These are phyloP conservation scores for Rhizomys pruinosus DNA, from an alignment of 2,113 vertebrate species.

Conservation along the genomic window DNA sequence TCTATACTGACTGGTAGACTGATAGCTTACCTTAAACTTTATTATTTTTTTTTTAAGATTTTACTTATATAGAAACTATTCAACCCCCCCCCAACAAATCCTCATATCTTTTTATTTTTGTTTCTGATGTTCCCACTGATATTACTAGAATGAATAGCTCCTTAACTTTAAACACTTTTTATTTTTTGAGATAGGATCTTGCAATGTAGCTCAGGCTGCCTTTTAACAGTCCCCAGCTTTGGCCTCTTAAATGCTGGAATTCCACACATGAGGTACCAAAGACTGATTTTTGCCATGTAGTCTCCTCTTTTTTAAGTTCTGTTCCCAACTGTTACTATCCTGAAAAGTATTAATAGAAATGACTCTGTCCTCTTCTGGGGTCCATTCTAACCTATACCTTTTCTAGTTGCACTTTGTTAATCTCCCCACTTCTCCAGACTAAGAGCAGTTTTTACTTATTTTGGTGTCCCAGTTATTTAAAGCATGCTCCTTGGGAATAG, in stretches of 20 bases:
- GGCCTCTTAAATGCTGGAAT: neutral
- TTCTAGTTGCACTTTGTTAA: slow-evolving; percentile 4
- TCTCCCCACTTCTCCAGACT: neutral
- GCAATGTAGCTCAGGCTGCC: neutral
- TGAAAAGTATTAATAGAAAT: neutral
- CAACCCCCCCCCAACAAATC: neutral
- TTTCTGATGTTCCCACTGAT: no score
- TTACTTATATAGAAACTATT: neutral
- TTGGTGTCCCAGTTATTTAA: neutral
- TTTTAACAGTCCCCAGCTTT: neutral
- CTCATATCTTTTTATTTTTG: neutral
- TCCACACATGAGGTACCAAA: neutral
- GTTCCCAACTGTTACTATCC: neutral
- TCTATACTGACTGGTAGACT: no score
- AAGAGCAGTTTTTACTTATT: neutral
- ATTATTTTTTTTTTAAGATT: neutral
- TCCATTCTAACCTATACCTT: neutral
- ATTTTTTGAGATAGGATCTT: neutral
- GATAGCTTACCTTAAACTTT: no score
- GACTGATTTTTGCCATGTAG: neutral
- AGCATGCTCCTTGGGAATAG: neutral
- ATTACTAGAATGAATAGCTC: no score
- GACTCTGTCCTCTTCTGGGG: neutral
- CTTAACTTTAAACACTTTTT: no score
- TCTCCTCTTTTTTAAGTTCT: neutral